Evolutionary conservation across 2,797 vertebrate species (phyloP).

Genomic region (Bucorvus abyssinicus): DNA sequence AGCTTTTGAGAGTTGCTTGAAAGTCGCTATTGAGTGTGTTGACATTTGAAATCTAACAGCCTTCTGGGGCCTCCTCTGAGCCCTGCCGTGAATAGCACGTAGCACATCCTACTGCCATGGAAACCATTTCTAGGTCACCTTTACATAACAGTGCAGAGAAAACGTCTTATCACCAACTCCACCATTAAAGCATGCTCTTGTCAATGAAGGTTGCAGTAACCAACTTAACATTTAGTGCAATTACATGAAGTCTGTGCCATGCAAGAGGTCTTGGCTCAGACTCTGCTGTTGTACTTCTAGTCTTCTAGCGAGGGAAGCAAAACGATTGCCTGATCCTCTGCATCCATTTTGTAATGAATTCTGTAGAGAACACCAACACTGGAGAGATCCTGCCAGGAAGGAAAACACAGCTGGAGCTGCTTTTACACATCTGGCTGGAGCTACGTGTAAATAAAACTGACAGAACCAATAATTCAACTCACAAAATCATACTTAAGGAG

Average conservation of each 20-base stretch:
- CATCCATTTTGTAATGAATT: not conserved
- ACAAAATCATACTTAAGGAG: conserved; percentile 12
- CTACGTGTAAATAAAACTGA: not conserved
- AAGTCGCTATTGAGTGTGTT: not conserved
- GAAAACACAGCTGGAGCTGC: not conserved
- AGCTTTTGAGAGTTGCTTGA: not conserved
- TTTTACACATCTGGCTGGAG: not conserved
- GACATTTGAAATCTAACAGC: not conserved
- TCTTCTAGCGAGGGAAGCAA: not conserved
- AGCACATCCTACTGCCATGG: not conserved
- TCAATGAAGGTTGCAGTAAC: not conserved
- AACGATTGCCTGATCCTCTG: not conserved
- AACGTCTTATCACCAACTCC: not conserved
- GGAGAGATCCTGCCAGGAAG: not conserved
- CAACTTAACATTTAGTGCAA: not conserved
- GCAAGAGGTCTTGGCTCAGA: not conserved
- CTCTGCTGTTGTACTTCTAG: not conserved
- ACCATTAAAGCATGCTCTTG: not conserved
- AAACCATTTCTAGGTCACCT: conserved; percentile 3
- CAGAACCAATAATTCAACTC: not conserved
- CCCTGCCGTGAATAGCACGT: not conserved
- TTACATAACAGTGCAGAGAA: not conserved
- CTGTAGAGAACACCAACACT: not conserved
- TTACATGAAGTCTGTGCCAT: no score
- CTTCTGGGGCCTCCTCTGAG: not conserved